Evolutionary conservation across 2,888 invertebrate species (phyloP).

Genomic region (Oconnorella tubifera): DNA sequence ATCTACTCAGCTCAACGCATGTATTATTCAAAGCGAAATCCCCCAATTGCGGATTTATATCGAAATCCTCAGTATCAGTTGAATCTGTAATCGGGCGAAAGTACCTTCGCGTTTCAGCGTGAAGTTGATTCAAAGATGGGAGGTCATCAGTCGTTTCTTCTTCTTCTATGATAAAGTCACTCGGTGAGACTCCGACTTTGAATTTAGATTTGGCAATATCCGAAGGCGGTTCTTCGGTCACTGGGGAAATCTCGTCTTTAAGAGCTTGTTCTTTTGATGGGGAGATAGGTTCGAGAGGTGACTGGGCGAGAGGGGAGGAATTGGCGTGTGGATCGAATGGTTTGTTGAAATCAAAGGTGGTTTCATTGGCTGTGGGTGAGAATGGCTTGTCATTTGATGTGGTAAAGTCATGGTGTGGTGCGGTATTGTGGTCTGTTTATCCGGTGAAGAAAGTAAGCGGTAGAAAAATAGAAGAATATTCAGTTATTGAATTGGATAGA

Average conservation of each 20-base stretch:
- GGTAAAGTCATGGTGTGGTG: too few species aligned
- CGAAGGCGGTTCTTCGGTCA: conserved; percentile 8
- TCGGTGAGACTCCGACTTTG: conserved; percentile 49
- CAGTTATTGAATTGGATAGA: too few species aligned
- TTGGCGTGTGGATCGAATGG: conserved; percentile 43
- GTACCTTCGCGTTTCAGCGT: not conserved
- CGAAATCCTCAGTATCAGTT: not conserved
- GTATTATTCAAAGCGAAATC: not conserved
- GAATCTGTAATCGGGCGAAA: conserved; percentile 1
- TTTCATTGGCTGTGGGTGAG: not conserved
- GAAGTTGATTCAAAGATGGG: not conserved
- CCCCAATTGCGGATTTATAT: not conserved
- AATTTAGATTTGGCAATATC: conserved; percentile 38
- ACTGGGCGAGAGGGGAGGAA: conserved; percentile 40
- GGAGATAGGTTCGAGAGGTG: conserved; percentile 42
- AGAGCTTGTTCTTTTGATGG: conserved; percentile 35
- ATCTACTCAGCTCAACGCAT: not conserved
- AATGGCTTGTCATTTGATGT: too few species aligned
- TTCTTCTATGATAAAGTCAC: conserved; percentile 39
- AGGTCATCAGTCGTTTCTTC: conserved; percentile 9
- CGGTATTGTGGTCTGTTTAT: too few species aligned
- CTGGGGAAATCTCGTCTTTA: conserved; percentile 35
- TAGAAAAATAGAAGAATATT: too few species aligned
- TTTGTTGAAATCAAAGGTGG: not conserved
- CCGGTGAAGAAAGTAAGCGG: too few species aligned